These are phyloP conservation scores for Gambusia holbrooki DNA, from an alignment of 2,113 vertebrate genomes.

Conservation along the genomic window DNA sequence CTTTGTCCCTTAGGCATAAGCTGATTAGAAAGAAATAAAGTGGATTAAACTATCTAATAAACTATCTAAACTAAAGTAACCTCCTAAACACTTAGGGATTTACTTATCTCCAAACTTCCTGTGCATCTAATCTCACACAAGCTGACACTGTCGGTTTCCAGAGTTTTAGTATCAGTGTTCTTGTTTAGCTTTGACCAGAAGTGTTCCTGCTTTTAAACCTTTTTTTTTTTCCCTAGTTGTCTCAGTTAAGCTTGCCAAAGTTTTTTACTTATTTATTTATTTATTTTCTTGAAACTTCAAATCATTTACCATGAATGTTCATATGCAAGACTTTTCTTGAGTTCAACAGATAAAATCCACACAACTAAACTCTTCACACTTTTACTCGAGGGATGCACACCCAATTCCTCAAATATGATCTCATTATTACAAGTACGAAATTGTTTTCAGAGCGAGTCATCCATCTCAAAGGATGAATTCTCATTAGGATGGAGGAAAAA, in stretches of 20 bases:
- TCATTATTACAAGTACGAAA: conserved; percentile 67
- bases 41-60: not conserved
- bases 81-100: not conserved
- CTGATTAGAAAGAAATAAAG: conserved; percentile 1
- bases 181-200: conserved; percentile 6
- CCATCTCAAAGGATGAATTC: conserved; percentile 63
- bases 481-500: conserved; percentile 67
- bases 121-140: conserved; percentile 8
- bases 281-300: not conserved
- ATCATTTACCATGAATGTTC: not conserved
- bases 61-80: conserved; percentile 14
- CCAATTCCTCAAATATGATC: conserved; percentile 65
- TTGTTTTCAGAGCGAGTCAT: conserved; percentile 66
- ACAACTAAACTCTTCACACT: conserved; percentile 24
- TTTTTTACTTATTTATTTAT: not conserved
- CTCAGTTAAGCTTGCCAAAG: not conserved
- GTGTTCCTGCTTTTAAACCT: not conserved
- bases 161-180: conserved; percentile 2
- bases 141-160: not conserved
- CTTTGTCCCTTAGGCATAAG: conserved; percentile 11
- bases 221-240: not conserved
- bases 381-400: conserved; percentile 31
- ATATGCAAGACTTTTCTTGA: conserved; percentile 16
- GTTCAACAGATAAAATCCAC: conserved; percentile 26
- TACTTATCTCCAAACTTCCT: not conserved